Conservation (phyloP, 2,888 invertebrate species). For the Cantharis lateralis region DNA sequence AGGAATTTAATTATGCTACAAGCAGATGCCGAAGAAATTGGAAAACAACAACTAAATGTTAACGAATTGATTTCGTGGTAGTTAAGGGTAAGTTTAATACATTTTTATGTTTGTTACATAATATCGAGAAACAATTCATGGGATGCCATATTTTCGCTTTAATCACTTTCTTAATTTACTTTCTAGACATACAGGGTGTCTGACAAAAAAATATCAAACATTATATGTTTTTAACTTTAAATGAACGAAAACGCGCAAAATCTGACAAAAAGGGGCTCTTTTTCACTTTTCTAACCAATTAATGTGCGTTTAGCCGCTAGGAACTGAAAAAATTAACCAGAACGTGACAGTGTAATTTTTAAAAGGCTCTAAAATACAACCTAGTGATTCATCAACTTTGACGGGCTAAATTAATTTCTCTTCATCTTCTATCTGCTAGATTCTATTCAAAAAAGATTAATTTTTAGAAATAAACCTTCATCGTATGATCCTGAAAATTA, state of each 20-base stretch:
- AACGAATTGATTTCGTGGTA: conserved; percentile 63
- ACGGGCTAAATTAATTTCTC: background rate
- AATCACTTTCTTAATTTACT: background rate
- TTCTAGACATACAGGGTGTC: background rate
- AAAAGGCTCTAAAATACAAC: background rate
- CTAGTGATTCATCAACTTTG: background rate
- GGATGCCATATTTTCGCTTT: background rate
- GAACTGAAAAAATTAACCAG: background rate
- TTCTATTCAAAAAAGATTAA: background rate
- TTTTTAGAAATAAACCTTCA: background rate
- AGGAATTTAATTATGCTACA: conserved; percentile 24
- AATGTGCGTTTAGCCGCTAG: background rate
- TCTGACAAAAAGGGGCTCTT: no score
- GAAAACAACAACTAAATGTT: conserved; percentile 47
- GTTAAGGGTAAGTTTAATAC: conserved; percentile 44
- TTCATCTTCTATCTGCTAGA: background rate
- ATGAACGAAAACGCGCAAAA: no score
- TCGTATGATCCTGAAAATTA: no score
- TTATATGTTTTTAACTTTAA: no score
- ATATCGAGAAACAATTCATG: background rate
- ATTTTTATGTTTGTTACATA: background rate
- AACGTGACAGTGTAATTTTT: background rate
- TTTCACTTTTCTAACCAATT: background rate
- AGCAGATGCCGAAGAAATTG: conserved; percentile 13
- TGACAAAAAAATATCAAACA: no score